phyloP scores from a whole-genome alignment of 2,113 vertebrate genomes.

The Penelope pileata region DNA sequence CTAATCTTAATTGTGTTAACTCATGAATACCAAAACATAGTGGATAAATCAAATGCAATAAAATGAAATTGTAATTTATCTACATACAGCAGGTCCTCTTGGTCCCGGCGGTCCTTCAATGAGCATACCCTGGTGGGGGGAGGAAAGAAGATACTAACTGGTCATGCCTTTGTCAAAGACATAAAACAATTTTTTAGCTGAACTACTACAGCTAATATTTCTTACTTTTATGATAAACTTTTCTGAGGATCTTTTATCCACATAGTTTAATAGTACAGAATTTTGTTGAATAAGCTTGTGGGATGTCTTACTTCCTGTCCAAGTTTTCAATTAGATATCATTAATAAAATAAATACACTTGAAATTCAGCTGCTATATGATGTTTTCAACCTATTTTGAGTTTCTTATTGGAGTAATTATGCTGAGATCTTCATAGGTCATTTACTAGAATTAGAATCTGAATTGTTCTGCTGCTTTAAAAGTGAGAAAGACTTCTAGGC shows the following conservation, averaged over 20 bases:
- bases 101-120: conserved; percentile 94
- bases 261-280: not conserved
- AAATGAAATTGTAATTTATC: conserved; percentile 8
- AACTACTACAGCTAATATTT: not conserved
- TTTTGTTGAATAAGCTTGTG: not conserved
- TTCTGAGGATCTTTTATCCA: not conserved
- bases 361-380: not conserved
- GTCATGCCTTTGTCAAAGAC: not conserved
- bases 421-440: not conserved
- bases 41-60: not conserved
- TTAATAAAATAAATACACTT: not conserved
- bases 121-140: conserved; percentile 87
- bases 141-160: not conserved
- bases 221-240: not conserved
- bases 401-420: not conserved
- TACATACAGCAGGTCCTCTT: conserved; percentile 89
- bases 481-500: not conserved
- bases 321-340: not conserved
- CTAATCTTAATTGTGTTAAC: not conserved
- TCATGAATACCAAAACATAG: not conserved
- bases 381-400: not conserved
- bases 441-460: not conserved
- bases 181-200: not conserved
- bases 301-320: not conserved
- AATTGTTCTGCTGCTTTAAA: not conserved